Conservation (phyloP, 2,113 vertebrate genomes). For the Cervus canadensis region DNA sequence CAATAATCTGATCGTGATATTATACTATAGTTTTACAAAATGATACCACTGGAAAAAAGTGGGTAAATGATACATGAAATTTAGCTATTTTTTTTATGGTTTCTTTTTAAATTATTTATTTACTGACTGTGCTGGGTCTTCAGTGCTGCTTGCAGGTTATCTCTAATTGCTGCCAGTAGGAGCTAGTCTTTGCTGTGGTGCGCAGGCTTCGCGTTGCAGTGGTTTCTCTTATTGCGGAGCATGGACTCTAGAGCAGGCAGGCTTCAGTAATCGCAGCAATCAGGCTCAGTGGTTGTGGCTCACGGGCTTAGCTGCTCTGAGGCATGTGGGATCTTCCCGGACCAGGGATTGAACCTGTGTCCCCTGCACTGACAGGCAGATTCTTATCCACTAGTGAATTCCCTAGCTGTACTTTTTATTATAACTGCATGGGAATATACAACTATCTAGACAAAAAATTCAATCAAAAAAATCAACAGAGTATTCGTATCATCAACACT, state of each 20-base stretch:
- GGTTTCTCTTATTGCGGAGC: not conserved
- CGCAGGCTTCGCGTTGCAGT: not conserved
- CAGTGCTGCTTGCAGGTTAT: not conserved
- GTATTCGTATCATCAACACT: not conserved
- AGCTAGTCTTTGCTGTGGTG: not conserved
- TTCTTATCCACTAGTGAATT: not conserved
- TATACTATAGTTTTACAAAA: not conserved
- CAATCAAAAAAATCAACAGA: not conserved
- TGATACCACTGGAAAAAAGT: not conserved
- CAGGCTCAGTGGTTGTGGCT: not conserved
- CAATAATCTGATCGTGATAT: not conserved
- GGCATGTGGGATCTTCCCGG: not conserved
- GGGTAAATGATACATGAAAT: not conserved
- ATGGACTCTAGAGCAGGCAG: not conserved
- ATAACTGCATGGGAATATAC: not conserved
- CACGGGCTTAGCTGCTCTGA: not conserved
- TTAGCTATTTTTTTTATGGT: not conserved
- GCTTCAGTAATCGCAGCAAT: not conserved
- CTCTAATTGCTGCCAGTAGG: not conserved
- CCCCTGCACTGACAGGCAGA: not conserved
- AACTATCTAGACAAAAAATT: not conserved
- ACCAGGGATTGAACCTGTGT: not conserved
- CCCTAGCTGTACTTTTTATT: not conserved
- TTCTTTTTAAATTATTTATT: not conserved
- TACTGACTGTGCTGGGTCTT: not conserved